These are phyloP conservation scores for Lophius americanus DNA, from an alignment of 2,797 vertebrate species.

Conservation along the genomic window DNA sequence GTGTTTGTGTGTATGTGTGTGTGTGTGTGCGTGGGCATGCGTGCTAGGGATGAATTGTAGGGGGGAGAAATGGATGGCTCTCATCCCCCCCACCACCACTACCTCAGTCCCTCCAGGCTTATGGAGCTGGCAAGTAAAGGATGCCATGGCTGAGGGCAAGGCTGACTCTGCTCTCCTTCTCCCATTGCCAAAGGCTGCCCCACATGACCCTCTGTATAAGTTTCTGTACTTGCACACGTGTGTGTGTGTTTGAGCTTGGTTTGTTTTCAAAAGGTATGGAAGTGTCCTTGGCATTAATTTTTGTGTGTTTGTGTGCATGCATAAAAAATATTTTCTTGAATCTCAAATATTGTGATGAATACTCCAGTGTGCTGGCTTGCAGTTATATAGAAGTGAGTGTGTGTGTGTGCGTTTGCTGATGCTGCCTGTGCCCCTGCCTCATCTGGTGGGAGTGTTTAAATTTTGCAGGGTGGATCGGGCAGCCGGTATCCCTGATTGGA, in stretches of 20 bases:
- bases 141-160: constrained; percentile 82
- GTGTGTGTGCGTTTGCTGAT: constrained; percentile 8
- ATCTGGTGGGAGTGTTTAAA: constrained; percentile 56
- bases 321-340: constrained; percentile 36
- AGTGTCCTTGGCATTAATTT: constrained; percentile 59
- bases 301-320: constrained; percentile 36
- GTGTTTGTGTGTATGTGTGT: constrained; percentile 35
- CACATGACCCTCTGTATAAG: constrained; percentile 62
- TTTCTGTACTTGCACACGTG: constrained; percentile 16
- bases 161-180: constrained; percentile 70
- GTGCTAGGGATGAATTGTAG: constrained; percentile 60
- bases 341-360: constrained; percentile 42
- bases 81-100: constrained; percentile 49
- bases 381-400: constrained; percentile 30
- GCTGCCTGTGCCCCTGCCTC: constrained; percentile 41
- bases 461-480: constrained; percentile 67
- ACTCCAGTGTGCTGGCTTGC: constrained; percentile 11
- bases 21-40: constrained; percentile 4
- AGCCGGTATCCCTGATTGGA: constrained; percentile 71
- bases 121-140: constrained; percentile 74
- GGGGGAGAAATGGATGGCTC: constrained; percentile 51
- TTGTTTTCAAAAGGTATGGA: constrained; percentile 35
- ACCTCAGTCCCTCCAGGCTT: constrained; percentile 71
- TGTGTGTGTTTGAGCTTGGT: constrained; percentile 23
- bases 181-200: constrained; percentile 69